Evolutionary conservation across 2,888 invertebrate genomes (phyloP).

Genomic region (Volucella zonaria): DNA sequence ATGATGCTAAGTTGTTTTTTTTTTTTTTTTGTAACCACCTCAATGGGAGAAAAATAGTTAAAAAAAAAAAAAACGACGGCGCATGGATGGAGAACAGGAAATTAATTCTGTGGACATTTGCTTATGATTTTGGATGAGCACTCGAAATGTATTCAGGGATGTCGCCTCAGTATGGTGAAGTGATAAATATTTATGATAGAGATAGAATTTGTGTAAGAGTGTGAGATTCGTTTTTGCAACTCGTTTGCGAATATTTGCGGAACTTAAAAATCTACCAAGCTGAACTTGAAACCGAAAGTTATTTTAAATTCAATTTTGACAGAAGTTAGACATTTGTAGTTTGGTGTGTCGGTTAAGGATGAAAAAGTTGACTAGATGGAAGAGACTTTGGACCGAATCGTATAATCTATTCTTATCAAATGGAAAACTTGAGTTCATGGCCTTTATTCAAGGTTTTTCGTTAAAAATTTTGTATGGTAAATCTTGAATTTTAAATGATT

Average conservation of each 20-base stretch:
- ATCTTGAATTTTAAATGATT: background rate
- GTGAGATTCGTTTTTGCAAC: slow-evolving; percentile 13
- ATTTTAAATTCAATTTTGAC: slow-evolving; percentile 6
- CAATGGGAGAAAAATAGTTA: background rate
- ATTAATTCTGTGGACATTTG: slow-evolving; percentile 54
- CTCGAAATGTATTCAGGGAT: slow-evolving; percentile 43
- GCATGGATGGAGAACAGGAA: slow-evolving; percentile 59
- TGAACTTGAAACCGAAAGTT: slow-evolving; percentile 40
- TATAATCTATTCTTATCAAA: background rate
- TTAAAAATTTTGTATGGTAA: background rate
- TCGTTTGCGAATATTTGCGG: slow-evolving; percentile 22
- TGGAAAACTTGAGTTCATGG: slow-evolving; percentile 12
- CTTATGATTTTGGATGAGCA: slow-evolving; percentile 53
- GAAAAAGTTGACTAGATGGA: too few species aligned
- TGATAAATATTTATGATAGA: background rate
- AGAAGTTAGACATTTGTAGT: background rate
- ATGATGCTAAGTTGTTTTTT: slow-evolving; percentile 19
- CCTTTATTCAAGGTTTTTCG: background rate
- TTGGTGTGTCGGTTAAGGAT: too few species aligned
- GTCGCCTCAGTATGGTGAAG: background rate
- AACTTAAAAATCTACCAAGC: background rate
- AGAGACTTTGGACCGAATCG: too few species aligned
- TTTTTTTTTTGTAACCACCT: slow-evolving; percentile 4
- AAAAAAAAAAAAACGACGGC: background rate
- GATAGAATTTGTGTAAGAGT: background rate